These are phyloP conservation scores for Adineta ricciae DNA, from an alignment of 2,888 invertebrate genomes.

Conservation along the genomic window DNA sequence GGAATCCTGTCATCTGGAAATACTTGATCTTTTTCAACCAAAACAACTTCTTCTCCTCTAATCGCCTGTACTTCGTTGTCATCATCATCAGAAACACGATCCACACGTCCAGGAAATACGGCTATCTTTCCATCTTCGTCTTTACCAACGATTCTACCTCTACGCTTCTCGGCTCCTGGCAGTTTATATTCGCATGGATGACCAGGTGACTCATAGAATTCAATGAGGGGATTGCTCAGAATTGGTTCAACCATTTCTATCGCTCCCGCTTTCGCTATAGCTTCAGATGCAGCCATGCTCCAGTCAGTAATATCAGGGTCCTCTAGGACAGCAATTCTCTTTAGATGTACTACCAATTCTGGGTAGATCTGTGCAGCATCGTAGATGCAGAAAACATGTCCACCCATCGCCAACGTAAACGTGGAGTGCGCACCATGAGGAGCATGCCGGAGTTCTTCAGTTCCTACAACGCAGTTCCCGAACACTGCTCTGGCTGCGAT, in stretches of 20 bases:
- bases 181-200: background rate
- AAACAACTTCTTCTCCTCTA: background rate
- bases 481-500: background rate
- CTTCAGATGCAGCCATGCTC: background rate
- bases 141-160: background rate
- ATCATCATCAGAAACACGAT: background rate
- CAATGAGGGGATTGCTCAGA: background rate
- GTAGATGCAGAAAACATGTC: background rate
- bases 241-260: background rate
- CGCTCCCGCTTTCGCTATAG: background rate
- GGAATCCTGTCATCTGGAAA: background rate
- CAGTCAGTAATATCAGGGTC: background rate
- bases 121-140: background rate
- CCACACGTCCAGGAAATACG: background rate
- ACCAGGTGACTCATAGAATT: background rate
- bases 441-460: background rate
- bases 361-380: background rate
- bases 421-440: background rate
- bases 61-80: background rate
- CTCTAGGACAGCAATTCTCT: background rate
- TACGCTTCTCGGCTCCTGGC: background rate
- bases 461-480: background rate
- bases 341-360: background rate
- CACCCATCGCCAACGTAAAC: background rate
- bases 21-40: background rate